Percentiles rank a stretch among this genome's conserved stretches.
Conservation (phyloP, 2,797 vertebrate species). For the Gorsachius magnificus region DNA sequence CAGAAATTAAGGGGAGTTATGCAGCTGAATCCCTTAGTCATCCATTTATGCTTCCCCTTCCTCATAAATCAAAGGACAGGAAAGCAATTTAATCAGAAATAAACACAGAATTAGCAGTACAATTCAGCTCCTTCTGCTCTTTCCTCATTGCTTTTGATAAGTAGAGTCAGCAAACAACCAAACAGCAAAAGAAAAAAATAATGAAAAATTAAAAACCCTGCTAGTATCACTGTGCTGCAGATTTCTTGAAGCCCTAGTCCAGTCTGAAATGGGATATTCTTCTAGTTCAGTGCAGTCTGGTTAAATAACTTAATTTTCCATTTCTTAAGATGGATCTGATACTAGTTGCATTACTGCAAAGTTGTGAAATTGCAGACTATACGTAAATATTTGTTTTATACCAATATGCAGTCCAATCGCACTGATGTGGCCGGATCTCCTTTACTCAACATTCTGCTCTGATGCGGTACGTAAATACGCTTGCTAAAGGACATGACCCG, state of each 20-base stretch:
- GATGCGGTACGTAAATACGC: not conserved
- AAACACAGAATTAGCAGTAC: constrained; percentile 31
- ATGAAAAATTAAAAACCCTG: not conserved
- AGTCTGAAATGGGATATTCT: not conserved
- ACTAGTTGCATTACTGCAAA: not conserved
- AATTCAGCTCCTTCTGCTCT: not conserved
- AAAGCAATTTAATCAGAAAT: constrained; percentile 45
- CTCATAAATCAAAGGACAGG: constrained; percentile 43
- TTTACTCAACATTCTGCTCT: not conserved
- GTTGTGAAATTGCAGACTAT: not conserved
- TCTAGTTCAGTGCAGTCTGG: not conserved
- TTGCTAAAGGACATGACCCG: not conserved
- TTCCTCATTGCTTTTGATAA: not conserved
- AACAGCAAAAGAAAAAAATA: not conserved
- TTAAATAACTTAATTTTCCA: not conserved
- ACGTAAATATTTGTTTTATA: not conserved
- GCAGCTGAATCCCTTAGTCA: constrained; percentile 42
- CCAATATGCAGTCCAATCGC: not conserved
- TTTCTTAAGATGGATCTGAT: not conserved
- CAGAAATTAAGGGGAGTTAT: constrained; percentile 7
- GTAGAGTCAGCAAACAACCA: not conserved
- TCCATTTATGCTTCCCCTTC: constrained; percentile 28
- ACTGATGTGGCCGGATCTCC: not conserved
- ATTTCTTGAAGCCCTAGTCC: not conserved
- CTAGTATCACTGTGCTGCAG: not conserved